A percentile compares a stretch with the other conserved stretches of the same genome.
Conservation (phyloP, 2,113 vertebrate species). For the Nycticryphes semicollaris region DNA sequence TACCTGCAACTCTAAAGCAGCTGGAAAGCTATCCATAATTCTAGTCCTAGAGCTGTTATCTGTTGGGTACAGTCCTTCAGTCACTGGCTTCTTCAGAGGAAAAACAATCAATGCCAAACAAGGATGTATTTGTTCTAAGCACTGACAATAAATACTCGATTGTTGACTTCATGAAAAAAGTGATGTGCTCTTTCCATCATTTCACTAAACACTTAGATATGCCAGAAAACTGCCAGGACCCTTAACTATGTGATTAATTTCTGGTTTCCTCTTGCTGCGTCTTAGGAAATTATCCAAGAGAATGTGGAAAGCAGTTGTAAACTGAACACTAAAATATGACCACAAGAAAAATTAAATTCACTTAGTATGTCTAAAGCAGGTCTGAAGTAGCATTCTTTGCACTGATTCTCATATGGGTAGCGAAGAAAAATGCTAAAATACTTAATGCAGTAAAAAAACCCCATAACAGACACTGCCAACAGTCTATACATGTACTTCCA, state of each 20-base stretch:
- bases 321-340: not conserved
- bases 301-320: slow-evolving; percentile 62
- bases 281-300: slow-evolving; percentile 59
- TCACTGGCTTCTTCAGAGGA: slow-evolving; percentile 6
- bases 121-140: slow-evolving; percentile 43
- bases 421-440: not conserved
- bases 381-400: not conserved
- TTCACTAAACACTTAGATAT: slow-evolving; percentile 13
- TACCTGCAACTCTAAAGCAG: not conserved
- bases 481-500: not conserved
- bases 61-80: not conserved
- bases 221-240: slow-evolving; percentile 57
- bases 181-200: slow-evolving; percentile 41
- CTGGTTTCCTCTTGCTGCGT: slow-evolving; percentile 59
- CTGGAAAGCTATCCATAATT: not conserved
- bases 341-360: not conserved
- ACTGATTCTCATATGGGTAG: not conserved
- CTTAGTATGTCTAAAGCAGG: not conserved
- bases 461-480: not conserved
- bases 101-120: slow-evolving; percentile 13
- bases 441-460: not conserved
- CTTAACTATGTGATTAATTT: slow-evolving; percentile 61
- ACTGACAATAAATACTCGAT: slow-evolving; percentile 39
- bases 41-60: not conserved
- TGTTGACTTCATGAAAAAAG: not conserved